phyloP scores from a whole-genome alignment of 2,888 invertebrate species.

The Conus canariensis region DNA sequence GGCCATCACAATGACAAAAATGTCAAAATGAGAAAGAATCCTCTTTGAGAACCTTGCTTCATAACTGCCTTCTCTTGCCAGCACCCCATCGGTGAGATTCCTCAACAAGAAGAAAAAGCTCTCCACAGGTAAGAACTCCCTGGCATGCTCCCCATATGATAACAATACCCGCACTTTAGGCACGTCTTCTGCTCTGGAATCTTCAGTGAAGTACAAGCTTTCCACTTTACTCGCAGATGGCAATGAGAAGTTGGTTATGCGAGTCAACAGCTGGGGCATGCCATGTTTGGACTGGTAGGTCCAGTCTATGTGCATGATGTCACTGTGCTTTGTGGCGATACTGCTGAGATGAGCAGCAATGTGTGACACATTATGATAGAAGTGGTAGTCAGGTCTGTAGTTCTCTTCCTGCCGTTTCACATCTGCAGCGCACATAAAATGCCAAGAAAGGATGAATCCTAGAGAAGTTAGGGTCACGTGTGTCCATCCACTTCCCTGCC shows the following conservation, averaged over 20 bases:
- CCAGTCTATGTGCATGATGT: constrained; percentile 60
- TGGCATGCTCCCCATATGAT: constrained; percentile 76
- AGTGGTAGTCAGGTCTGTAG: constrained; percentile 70
- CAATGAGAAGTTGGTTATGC: constrained; percentile 69
- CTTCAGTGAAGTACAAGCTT: neutral
- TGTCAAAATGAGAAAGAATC: constrained; percentile 67
- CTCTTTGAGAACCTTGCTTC: constrained; percentile 53
- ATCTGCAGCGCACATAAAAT: constrained; percentile 52
- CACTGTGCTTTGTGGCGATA: constrained; percentile 58
- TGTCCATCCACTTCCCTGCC: neutral
- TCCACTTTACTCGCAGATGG: neutral
- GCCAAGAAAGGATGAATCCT: neutral
- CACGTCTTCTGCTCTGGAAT: neutral
- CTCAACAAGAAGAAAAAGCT: constrained; percentile 68
- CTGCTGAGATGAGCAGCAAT: constrained; percentile 56
- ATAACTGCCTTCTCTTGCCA: constrained; percentile 39
- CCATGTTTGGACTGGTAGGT: constrained; percentile 62
- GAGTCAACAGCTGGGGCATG: constrained; percentile 65
- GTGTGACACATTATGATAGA: constrained; percentile 69
- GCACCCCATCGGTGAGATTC: constrained; percentile 62
- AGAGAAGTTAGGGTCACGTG: too few species aligned
- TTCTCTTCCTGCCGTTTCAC: constrained; percentile 71
- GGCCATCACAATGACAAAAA: constrained; percentile 71
- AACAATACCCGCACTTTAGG: constrained; percentile 67
- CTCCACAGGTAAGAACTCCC: constrained; percentile 76